A percentile compares a stretch with the other conserved stretches of the same genome.
Evolutionary conservation across 2,113 vertebrate genomes (phyloP).

Genomic region (Odobenus rosmarus): DNA sequence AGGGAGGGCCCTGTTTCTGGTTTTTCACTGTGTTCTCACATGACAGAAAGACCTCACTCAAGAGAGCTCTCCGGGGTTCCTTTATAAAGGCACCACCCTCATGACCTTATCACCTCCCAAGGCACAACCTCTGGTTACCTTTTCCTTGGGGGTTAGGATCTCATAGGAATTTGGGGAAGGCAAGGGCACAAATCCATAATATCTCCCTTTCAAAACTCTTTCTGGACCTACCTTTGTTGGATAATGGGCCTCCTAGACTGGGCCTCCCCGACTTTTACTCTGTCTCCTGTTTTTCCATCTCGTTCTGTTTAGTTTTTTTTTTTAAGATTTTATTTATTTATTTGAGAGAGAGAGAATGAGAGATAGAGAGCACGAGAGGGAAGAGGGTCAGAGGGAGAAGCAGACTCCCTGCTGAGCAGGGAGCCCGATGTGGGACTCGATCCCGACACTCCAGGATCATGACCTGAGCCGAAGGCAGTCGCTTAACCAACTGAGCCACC

Average conservation of each 20-base stretch:
- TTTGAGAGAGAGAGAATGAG: too few relatives aligned
- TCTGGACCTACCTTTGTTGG: background rate
- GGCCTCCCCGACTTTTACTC: background rate
- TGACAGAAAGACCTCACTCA: background rate
- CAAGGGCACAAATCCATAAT: background rate
- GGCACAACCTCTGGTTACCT: background rate
- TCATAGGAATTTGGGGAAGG: background rate
- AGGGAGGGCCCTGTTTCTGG: background rate
- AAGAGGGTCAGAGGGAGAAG: too few relatives aligned
- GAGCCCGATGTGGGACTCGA: too few relatives aligned
- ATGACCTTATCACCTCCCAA: background rate
- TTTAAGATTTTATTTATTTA: too few relatives aligned
- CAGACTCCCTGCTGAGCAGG: too few relatives aligned
- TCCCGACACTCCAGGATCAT: too few relatives aligned
- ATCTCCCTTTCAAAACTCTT: background rate
- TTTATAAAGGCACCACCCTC: background rate
- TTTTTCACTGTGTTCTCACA: background rate
- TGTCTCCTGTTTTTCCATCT: background rate
- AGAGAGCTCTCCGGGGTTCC: background rate
- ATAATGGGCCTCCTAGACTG: background rate
- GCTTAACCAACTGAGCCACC: too few relatives aligned
- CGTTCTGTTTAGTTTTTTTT: background rate
- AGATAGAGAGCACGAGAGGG: too few relatives aligned
- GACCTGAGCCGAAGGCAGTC: too few relatives aligned
- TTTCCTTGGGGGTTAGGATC: background rate